Evolutionary conservation across 2,113 vertebrate genomes (phyloP).

Genomic region (Notarius quadriscutis): DNA sequence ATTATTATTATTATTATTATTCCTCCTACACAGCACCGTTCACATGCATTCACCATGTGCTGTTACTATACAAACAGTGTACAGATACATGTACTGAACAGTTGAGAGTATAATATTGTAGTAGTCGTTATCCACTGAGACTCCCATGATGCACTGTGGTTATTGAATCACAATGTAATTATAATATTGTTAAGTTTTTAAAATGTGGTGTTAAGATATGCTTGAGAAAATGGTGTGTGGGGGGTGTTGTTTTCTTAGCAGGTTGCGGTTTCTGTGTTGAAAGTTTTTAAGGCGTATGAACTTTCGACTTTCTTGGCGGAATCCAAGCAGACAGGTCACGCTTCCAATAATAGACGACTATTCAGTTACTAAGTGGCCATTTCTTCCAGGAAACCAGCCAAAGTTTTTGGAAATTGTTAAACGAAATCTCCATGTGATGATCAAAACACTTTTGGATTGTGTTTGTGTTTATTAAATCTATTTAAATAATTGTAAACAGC

Average conservation of each 20-base stretch:
- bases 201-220: neutral
- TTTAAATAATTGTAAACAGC: too few relatives aligned
- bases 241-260: neutral
- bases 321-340: neutral
- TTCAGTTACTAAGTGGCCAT: neutral
- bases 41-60: neutral
- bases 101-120: neutral
- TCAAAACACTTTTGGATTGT: neutral
- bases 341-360: neutral
- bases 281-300: neutral
- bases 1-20: too few relatives aligned
- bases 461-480: neutral
- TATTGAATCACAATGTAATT: neutral
- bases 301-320: neutral
- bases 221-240: neutral
- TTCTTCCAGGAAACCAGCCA: neutral
- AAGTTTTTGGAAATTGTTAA: neutral
- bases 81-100: neutral
- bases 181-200: neutral
- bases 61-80: neutral
- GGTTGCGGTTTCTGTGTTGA: neutral
- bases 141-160: too few relatives aligned
- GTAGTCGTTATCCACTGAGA: too few relatives aligned
- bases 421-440: neutral
- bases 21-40: too few relatives aligned